Percentiles rank a stretch among this genome's conserved stretches.
phyloP scores from a whole-genome alignment of 2,797 vertebrate genomes.

The Trachurus trachurus region DNA sequence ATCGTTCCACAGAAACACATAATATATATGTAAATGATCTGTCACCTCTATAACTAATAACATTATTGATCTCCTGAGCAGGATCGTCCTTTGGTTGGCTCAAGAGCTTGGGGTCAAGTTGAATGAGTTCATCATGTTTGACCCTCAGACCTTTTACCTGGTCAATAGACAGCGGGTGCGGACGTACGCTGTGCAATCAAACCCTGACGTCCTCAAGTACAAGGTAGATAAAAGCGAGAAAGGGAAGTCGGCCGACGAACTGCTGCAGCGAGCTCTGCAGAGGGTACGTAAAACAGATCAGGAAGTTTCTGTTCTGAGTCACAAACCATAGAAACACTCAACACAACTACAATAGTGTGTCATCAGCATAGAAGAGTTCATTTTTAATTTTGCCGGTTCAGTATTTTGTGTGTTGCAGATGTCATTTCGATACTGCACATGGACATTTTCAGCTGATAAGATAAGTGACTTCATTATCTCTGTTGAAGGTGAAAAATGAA shows the following conservation, averaged over 20 bases:
- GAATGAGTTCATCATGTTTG: slow-evolving; percentile 68
- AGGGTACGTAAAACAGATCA: slow-evolving; percentile 47
- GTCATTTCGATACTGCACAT: too few relatives aligned
- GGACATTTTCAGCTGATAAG: too few relatives aligned
- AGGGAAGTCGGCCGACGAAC: slow-evolving; percentile 60
- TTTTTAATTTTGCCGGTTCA: too few relatives aligned
- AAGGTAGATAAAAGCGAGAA: slow-evolving; percentile 56
- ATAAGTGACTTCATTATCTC: too few relatives aligned
- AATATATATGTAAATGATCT: too few relatives aligned
- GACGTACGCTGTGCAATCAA: slow-evolving; percentile 57
- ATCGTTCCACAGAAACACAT: not conserved
- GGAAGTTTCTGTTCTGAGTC: too few relatives aligned
- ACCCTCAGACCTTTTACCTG: slow-evolving; percentile 81
- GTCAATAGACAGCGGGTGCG: slow-evolving; percentile 60
- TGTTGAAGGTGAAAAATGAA: slow-evolving; percentile 70
- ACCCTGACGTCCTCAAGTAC: slow-evolving; percentile 82
- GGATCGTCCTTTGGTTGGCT: slow-evolving; percentile 27
- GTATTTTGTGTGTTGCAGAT: too few relatives aligned
- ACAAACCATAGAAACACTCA: too few relatives aligned
- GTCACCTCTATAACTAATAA: too few relatives aligned
- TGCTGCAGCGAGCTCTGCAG: slow-evolving; percentile 76
- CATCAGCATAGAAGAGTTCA: too few relatives aligned
- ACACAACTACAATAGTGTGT: too few relatives aligned
- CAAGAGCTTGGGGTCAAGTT: slow-evolving; percentile 62
- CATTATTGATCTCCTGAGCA: not conserved